A percentile compares a stretch with the other conserved stretches of the same genome.
These are phyloP conservation scores for Chalcosyrphus nemorum DNA, from an alignment of 2,888 invertebrate species.

Conservation along the genomic window DNA sequence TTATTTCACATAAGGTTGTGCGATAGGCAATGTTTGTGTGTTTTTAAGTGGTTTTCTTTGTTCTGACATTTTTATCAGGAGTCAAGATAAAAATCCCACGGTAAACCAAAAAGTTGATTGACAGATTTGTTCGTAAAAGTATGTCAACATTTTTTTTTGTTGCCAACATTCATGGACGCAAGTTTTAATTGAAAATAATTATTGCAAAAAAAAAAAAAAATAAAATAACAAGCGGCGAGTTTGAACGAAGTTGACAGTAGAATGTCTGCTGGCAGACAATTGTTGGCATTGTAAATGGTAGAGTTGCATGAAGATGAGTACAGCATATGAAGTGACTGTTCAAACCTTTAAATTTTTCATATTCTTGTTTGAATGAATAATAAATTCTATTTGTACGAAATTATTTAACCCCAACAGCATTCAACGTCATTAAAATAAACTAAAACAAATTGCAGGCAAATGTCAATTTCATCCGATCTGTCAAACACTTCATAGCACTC, in stretches of 20 bases:
- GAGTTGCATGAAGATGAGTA: neutral
- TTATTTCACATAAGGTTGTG: constrained; percentile 18
- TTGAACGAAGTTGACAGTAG: constrained; percentile 6
- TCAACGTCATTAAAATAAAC: too few species aligned
- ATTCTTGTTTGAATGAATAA: too few species aligned
- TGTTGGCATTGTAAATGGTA: neutral
- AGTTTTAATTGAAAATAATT: constrained; percentile 28
- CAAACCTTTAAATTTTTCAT: too few species aligned
- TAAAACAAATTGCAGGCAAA: too few species aligned
- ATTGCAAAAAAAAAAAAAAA: neutral
- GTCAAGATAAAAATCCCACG: constrained; percentile 12
- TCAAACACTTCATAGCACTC: neutral
- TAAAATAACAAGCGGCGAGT: neutral
- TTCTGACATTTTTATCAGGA: constrained; percentile 33
- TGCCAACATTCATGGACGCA: neutral
- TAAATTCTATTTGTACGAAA: too few species aligned
- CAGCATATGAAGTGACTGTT: too few species aligned
- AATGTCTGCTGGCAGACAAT: neutral
- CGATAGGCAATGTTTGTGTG: constrained; percentile 9
- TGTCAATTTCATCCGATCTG: neutral
- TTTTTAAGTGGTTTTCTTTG: constrained; percentile 36
- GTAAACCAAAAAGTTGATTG: constrained; percentile 24
- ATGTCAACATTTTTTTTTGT: neutral
- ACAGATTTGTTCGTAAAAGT: constrained; percentile 6
- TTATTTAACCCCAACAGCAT: too few species aligned